These are phyloP conservation scores for Drosophila lacteicornis DNA, from an alignment of 1,140 invertebrate species.

Conservation along the genomic window DNA sequence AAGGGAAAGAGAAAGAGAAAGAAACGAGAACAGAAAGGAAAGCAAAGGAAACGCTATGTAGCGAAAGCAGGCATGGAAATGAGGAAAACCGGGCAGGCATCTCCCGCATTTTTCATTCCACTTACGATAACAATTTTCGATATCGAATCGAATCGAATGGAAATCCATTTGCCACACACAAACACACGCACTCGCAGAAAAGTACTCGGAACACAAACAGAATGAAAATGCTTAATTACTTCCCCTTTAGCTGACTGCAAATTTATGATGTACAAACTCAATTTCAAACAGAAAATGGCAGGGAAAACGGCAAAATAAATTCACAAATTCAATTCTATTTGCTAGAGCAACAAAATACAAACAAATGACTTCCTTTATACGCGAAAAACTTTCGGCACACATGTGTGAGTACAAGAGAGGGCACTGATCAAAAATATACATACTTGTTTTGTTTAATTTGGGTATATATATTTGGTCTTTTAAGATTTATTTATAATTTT, in stretches of 20 bases:
- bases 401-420: neutral
- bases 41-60: constrained; percentile 1
- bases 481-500: neutral
- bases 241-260: constrained; percentile 45
- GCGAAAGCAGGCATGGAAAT: constrained; percentile 27
- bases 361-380: constrained; percentile 69
- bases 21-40: constrained; percentile 1
- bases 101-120: constrained; percentile 56
- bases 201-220: constrained; percentile 28
- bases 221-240: constrained; percentile 78
- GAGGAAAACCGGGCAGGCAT: constrained; percentile 31
- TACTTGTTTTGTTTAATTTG: too few species aligned
- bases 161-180: constrained; percentile 53
- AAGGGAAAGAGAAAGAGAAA: neutral
- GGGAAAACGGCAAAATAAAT: constrained; percentile 49
- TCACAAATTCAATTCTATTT: constrained; percentile 59
- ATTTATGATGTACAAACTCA: constrained; percentile 62
- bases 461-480: neutral
- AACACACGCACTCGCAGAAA: neutral
- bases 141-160: constrained; percentile 25
- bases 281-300: constrained; percentile 47
- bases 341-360: constrained; percentile 59
- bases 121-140: constrained; percentile 69
- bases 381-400: constrained; percentile 32
- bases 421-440: neutral